A percentile compares a stretch with the other conserved stretches of the same genome.
phyloP scores from a whole-genome alignment of 2,888 invertebrate species.

The Lithophane socia region DNA sequence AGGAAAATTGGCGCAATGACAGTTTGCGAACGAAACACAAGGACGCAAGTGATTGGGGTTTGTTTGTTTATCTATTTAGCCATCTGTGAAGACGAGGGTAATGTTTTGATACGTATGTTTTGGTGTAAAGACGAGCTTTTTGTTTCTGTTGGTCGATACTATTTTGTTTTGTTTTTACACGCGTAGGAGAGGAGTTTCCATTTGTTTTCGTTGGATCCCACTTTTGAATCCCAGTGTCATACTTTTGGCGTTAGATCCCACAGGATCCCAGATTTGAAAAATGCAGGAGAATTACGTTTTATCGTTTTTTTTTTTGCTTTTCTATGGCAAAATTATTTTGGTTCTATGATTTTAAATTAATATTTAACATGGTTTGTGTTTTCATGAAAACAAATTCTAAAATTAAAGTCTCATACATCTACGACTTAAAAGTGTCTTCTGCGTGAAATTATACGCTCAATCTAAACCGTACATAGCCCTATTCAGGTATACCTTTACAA shows the following conservation, averaged over 20 bases:
- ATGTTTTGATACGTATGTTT: slow-evolving; percentile 40
- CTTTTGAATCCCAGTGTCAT: no score
- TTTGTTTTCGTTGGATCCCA: no score
- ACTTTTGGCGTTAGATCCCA: no score
- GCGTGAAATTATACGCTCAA: background rate
- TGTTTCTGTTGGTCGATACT: slow-evolving; percentile 27
- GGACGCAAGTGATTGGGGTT: slow-evolving; percentile 54
- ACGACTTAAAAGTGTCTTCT: slow-evolving; percentile 1
- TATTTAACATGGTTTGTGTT: background rate
- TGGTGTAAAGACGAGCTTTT: slow-evolving; percentile 26
- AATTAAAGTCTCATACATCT: background rate
- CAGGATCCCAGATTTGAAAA: no score
- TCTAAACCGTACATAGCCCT: background rate
- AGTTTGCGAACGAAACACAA: slow-evolving; percentile 40
- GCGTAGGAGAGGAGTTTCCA: background rate
- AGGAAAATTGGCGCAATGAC: slow-evolving; percentile 47
- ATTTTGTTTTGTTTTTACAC: slow-evolving; percentile 1
- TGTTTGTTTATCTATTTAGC: slow-evolving; percentile 55
- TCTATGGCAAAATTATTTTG: background rate
- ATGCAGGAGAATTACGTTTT: no score
- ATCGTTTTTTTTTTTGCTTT: background rate
- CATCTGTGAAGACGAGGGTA: slow-evolving; percentile 24
- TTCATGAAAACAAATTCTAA: background rate
- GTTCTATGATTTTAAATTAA: background rate
- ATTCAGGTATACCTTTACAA: slow-evolving; percentile 19